A percentile compares a stretch with the other conserved stretches of the same genome.
Conservation (phyloP, 2,888 invertebrate species). For the Drosophila falleni region DNA sequence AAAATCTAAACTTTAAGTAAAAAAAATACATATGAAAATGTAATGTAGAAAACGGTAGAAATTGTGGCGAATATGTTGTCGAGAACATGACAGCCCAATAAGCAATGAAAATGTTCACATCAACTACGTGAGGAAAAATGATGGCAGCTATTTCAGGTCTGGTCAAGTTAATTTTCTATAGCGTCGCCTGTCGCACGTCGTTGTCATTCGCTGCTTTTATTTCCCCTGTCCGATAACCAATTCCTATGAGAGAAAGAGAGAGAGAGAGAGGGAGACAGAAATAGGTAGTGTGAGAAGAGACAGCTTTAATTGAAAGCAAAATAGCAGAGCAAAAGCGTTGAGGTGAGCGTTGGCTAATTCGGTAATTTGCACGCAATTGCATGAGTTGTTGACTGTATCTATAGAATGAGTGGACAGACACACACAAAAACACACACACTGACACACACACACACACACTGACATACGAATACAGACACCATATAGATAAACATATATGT, state of each 20-base stretch:
- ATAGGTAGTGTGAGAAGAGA: slow-evolving; percentile 5
- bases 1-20: not conserved
- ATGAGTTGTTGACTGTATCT: slow-evolving; percentile 80
- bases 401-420: slow-evolving; percentile 65
- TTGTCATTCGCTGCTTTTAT: slow-evolving; percentile 75
- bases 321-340: slow-evolving; percentile 70
- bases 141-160: slow-evolving; percentile 45
- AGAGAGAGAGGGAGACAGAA: not conserved
- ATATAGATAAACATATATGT: slow-evolving; percentile 29
- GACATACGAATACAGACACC: not conserved
- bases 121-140: slow-evolving; percentile 64
- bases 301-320: slow-evolving; percentile 75
- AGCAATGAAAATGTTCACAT: slow-evolving; percentile 58
- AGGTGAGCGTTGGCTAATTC: slow-evolving; percentile 75
- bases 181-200: slow-evolving; percentile 69
- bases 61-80: not conserved
- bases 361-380: slow-evolving; percentile 81
- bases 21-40: too few relatives aligned
- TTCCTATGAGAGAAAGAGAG: not conserved
- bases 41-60: not conserved
- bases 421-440: slow-evolving; percentile 14
- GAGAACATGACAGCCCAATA: slow-evolving; percentile 27
- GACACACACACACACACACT: slow-evolving; percentile 6
- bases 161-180: slow-evolving; percentile 78
- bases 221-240: slow-evolving; percentile 28